These are phyloP conservation scores for Elanus axillaris DNA, from an alignment of 2,113 vertebrate genomes.

Conservation along the genomic window DNA sequence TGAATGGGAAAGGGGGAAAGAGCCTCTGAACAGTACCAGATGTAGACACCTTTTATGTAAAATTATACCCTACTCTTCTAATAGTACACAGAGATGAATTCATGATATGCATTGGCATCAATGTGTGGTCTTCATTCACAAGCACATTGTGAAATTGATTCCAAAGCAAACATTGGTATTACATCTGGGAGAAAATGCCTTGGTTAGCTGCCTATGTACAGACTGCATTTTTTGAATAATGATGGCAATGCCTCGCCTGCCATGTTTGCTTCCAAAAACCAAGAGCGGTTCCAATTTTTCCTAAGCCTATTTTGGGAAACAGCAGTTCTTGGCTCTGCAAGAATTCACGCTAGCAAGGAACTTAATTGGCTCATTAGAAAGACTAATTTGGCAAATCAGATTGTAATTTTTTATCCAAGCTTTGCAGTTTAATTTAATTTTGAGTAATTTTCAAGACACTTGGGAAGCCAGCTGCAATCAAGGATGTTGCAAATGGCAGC, in stretches of 20 bases:
- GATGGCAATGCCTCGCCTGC: not conserved
- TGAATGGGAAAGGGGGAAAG: not conserved
- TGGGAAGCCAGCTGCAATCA: not conserved
- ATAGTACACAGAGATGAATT: not conserved
- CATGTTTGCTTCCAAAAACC: not conserved
- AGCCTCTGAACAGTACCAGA: not conserved
- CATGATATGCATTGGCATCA: not conserved
- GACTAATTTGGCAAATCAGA: slow-evolving; percentile 2
- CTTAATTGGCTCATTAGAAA: not conserved
- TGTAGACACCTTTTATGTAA: slow-evolving; percentile 1
- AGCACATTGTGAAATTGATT: not conserved
- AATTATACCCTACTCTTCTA: not conserved
- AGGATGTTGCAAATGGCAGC: not conserved
- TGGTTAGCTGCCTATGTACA: not conserved
- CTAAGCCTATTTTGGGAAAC: not conserved
- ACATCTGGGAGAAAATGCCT: not conserved
- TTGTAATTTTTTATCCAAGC: not conserved
- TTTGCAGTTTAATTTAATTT: not conserved
- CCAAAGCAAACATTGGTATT: not conserved
- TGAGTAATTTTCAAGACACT: not conserved
- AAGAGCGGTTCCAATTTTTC: not conserved
- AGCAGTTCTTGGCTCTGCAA: not conserved
- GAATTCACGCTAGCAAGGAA: not conserved
- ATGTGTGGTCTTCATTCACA: not conserved
- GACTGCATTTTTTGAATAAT: not conserved